These are phyloP conservation scores for Suricata suricatta DNA, from an alignment of 2,113 vertebrate genomes.

Conservation along the genomic window DNA sequence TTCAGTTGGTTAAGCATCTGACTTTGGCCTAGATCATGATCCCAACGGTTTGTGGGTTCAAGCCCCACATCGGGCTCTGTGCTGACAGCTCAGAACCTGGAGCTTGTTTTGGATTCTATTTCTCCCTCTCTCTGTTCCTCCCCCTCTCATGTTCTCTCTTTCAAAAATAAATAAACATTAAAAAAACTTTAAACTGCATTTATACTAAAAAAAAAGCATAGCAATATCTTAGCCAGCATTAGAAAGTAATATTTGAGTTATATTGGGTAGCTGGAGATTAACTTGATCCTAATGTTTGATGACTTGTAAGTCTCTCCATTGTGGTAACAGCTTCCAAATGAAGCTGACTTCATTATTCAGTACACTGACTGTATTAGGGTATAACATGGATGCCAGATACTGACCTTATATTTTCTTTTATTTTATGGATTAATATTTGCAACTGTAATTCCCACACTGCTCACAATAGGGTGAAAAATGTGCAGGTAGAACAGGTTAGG, in stretches of 20 bases:
- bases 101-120: too few relatives aligned
- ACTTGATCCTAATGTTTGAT: background rate
- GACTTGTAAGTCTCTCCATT: conserved; percentile 48
- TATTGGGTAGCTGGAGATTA: conserved; percentile 47
- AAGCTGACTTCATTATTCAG: background rate
- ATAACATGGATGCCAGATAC: background rate
- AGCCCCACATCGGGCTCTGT: too few relatives aligned
- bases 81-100: too few relatives aligned
- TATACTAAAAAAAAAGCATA: conserved; percentile 37
- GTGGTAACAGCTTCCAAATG: conserved; percentile 37
- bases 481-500: background rate
- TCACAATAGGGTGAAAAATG: background rate
- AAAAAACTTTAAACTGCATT: conserved; percentile 52
- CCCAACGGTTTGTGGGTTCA: too few relatives aligned
- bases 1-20: too few relatives aligned
- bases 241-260: conserved; percentile 63
- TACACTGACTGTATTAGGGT: background rate
- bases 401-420: conserved; percentile 37
- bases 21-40: too few relatives aligned
- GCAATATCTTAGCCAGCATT: conserved; percentile 35
- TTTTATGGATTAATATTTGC: conserved; percentile 47
- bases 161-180: too few relatives aligned
- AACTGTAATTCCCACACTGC: background rate
- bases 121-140: too few relatives aligned
- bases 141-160: too few relatives aligned